Evolutionary conservation across 2,888 invertebrate species (phyloP).

Genomic region (Coleophora deauratella): DNA sequence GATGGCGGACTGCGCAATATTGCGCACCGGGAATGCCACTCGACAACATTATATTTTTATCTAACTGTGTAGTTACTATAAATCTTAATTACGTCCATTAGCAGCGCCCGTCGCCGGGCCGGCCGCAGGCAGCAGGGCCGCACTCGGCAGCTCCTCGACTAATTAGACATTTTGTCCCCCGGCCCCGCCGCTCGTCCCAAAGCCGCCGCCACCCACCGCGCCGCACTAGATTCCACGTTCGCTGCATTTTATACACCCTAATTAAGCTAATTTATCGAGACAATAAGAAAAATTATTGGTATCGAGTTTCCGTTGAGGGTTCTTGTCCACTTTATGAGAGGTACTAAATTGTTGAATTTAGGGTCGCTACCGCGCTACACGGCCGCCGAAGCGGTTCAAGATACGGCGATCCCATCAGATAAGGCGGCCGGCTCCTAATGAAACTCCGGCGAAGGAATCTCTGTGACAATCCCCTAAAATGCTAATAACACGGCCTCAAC

Average conservation of each 20-base stretch:
- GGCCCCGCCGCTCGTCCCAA: constrained; percentile 6
- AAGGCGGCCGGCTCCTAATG: constrained; percentile 40
- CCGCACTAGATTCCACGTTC: constrained; percentile 59
- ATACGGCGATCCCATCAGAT: constrained; percentile 56
- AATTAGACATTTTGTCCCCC: constrained; percentile 22
- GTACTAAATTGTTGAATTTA: constrained; percentile 58
- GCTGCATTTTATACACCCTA: constrained; percentile 66
- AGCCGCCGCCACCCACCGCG: constrained; percentile 53
- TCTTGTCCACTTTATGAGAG: constrained; percentile 59
- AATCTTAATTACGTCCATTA: not conserved
- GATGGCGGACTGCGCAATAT: constrained; percentile 22
- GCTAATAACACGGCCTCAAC: constrained; percentile 37
- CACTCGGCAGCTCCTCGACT: constrained; percentile 17
- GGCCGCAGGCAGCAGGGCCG: too few species aligned
- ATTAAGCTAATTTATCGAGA: constrained; percentile 73
- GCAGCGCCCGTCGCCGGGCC: constrained; percentile 5
- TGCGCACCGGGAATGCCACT: constrained; percentile 4
- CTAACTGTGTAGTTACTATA: not conserved
- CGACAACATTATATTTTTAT: not conserved
- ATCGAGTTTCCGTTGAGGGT: constrained; percentile 26
- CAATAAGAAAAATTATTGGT: constrained; percentile 66
- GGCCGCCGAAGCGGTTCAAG: constrained; percentile 43
- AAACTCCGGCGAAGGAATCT: constrained; percentile 35
- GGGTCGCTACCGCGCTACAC: constrained; percentile 66
- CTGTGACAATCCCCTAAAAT: constrained; percentile 40